Evolutionary conservation across 2,888 invertebrate genomes (phyloP).

Genomic region (Tipula lateralis): DNA sequence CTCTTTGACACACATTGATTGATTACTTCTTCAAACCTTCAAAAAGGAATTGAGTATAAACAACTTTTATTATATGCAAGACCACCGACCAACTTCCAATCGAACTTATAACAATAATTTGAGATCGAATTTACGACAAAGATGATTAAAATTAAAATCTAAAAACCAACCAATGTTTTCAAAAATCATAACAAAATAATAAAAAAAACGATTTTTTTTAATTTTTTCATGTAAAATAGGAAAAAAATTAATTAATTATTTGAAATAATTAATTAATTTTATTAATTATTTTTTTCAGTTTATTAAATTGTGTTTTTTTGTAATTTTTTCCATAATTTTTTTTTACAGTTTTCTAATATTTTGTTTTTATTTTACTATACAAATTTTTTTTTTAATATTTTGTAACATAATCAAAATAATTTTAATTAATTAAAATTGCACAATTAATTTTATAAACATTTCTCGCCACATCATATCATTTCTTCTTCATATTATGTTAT

Average conservation of each 20-base stretch:
- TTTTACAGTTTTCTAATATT: neutral
- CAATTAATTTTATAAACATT: neutral
- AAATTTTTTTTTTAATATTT: neutral
- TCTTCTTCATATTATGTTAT: neutral
- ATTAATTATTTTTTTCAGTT: neutral
- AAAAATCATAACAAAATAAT: neutral
- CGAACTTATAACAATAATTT: neutral
- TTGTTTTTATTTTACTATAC: neutral
- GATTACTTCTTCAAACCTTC: too few relatives aligned
- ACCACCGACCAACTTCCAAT: too few relatives aligned
- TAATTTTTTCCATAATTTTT: neutral
- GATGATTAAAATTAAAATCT: neutral
- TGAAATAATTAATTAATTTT: neutral
- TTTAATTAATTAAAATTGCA: slow-evolving; percentile 4
- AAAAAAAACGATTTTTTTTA: neutral
- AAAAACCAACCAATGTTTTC: neutral
- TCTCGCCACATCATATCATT: neutral
- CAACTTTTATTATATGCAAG: too few relatives aligned
- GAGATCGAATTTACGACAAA: neutral
- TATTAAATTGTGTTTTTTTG: neutral
- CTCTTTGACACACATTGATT: too few relatives aligned
- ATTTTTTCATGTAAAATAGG: neutral
- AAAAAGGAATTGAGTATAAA: too few relatives aligned
- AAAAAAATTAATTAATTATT: neutral
- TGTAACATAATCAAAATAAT: neutral